Evolutionary conservation across 2,797 vertebrate species (phyloP), one percentile per base, ranked within the genome.

Genomic region (Sebastes kiyomatsui): DNA sequence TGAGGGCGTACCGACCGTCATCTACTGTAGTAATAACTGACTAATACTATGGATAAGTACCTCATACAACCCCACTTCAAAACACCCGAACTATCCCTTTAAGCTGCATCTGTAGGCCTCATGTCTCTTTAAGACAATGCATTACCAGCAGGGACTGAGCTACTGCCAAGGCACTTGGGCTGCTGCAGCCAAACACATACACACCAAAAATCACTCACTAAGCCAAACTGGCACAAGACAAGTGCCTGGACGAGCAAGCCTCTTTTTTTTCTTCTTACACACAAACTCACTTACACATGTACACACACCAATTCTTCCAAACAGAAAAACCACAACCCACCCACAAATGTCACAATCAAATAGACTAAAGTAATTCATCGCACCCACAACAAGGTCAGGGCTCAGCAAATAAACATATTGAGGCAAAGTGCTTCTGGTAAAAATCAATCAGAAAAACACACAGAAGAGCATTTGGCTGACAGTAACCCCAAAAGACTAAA

Each of bases 71-170:
- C 49, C 49, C 49, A 54, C 49, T 54, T 54, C 4, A 54, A 54
- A 54, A 54, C 49, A 54, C 49, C 49, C 49, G 4, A 54, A 54
- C 49, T 22, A 22, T 54, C 20, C 49, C 20, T 54, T 54, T 82
- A 67, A 82, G 64, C 81, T 78, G 81, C 85, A 90, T 83, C 84
- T 88, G 77, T 81, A 77, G 75, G 65, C 83, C 83, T 91, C 78
- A 58, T 94, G 90, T 94, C 88, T 91, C 90, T 92, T 93, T 91
- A 93, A 93, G 92, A 90, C 83, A 88, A 88, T 80, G 76, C 75
- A 79, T 86, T 80, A 90, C 87, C 87, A 94, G 92, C 90, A 88
- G 89, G 90, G 87, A 88, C 81, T 64, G 77, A 89, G 82, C 81
- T 12, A 27, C 72, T 86, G 93, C 90, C 91, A 94, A 88, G 71